Percentiles rank a stretch among this genome's conserved stretches.
These are phyloP conservation scores for Petaurus breviceps DNA, from an alignment of 2,113 vertebrate species.

Conservation along the genomic window DNA sequence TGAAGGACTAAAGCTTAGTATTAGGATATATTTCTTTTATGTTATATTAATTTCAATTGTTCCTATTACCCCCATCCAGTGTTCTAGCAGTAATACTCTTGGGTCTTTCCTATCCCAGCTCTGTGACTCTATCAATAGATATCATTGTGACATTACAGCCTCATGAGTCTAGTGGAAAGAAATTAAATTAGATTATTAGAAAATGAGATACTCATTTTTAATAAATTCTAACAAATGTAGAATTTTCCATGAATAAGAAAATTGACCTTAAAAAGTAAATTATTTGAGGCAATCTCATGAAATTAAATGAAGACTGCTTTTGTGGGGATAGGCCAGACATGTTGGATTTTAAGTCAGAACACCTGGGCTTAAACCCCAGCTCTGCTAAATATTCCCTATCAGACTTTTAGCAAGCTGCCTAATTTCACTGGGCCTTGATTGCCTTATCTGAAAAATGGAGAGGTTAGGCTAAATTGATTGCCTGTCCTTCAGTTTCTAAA, in stretches of 20 bases:
- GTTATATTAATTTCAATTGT: background rate
- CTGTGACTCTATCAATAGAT: background rate
- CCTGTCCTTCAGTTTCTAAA: background rate
- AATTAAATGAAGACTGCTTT: background rate
- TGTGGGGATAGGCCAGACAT: background rate
- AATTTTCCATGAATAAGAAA: background rate
- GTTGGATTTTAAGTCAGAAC: background rate
- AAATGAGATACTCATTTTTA: slow-evolving; percentile 2
- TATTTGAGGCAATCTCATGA: background rate
- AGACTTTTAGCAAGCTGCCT: background rate
- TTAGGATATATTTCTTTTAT: background rate
- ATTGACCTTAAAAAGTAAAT: background rate
- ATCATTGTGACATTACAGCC: background rate
- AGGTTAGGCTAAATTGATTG: background rate
- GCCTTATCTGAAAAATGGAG: background rate
- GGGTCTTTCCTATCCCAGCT: background rate
- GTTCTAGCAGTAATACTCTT: background rate
- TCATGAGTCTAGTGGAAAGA: background rate
- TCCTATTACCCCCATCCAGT: background rate
- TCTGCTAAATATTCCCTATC: background rate
- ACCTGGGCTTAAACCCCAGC: background rate
- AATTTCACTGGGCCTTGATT: background rate
- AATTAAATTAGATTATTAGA: slow-evolving; percentile 5
- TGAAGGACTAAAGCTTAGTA: background rate
- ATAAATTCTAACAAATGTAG: background rate